Evolutionary conservation across 2,113 vertebrate genomes (phyloP).

Genomic region (Hassar affinis): DNA sequence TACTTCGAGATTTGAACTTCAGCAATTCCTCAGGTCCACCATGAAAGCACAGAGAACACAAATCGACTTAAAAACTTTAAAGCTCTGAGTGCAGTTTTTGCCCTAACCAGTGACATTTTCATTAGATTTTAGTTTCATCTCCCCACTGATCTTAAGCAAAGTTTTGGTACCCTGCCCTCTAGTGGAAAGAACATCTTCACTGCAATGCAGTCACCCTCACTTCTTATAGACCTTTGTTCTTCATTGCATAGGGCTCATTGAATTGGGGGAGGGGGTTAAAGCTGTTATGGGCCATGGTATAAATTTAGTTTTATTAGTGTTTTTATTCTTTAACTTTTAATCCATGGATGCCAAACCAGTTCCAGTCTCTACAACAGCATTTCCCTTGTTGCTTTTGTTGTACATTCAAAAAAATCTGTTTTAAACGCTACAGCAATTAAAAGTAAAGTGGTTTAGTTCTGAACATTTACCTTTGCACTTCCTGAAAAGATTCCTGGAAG

Average conservation of each 20-base stretch:
- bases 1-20: neutral
- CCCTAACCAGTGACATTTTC: neutral
- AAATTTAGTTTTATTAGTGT: neutral
- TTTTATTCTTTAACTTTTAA: neutral
- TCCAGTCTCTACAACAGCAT: neutral
- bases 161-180: conserved; percentile 28
- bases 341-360: neutral
- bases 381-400: neutral
- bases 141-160: too few species aligned
- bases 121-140: neutral
- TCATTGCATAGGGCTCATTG: neutral
- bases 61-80: neutral
- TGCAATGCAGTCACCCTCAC: neutral
- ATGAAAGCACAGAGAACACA: neutral
- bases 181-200: conserved; percentile 1
- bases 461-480: neutral
- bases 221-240: neutral
- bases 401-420: neutral
- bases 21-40: neutral
- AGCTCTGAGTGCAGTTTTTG: too few species aligned
- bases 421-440: neutral
- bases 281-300: neutral
- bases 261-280: neutral
- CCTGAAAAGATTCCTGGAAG: neutral
- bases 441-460: neutral